Base-by-base conservation (phyloP, 2,888 invertebrate genomes). In the Aspidiotus destructor region DNA sequence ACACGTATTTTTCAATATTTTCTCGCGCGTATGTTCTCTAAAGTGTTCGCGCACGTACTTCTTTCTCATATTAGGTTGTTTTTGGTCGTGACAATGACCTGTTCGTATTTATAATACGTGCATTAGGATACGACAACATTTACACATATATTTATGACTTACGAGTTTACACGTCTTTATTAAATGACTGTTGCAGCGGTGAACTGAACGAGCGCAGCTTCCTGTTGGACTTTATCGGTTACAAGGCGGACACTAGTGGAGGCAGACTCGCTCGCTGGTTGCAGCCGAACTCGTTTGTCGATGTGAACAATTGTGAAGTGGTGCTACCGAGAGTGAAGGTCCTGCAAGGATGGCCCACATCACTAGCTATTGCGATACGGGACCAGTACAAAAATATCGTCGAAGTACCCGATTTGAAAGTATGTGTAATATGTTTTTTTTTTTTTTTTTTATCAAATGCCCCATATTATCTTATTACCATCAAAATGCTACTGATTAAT, bases 221-320 rank as follows among this genome's bases (percentile, higher is more conserved):
- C 77, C 83, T 97, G 65, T 85, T 90, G 70, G 96, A 97, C 77
- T 92, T 97, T 76, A 92, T 98, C 62, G 84, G 86, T 44, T 92
- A 93, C 69, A 86, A 87, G 0, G 85, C 89, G 17, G 89, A 89
- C 10, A 91, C 92, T 1, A 86, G 86, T 74, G 97, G 98, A 0
- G 96, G 94, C 7, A 83, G 96, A 67, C 80, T 98, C 72, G 95
- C 96, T 0, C 86, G 91, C 76, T 98, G 97, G 96, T 80, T 98
- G 69, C 92, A 95, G 76, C 94, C 95, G 1, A 92, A 92, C 74
- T 86, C 95, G 41, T 87, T 89, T 73, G 88, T 96, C 61, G 96
- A 96, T 78, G 92, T 95, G 0, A 78, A 84, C 70, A 87, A 88
- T 76, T 94, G 93, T 77, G 91, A 93, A 78, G 84, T 95, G 68